Conservation (phyloP, 2,797 vertebrate species). For the Ctenochaetus hawaiiensis region DNA sequence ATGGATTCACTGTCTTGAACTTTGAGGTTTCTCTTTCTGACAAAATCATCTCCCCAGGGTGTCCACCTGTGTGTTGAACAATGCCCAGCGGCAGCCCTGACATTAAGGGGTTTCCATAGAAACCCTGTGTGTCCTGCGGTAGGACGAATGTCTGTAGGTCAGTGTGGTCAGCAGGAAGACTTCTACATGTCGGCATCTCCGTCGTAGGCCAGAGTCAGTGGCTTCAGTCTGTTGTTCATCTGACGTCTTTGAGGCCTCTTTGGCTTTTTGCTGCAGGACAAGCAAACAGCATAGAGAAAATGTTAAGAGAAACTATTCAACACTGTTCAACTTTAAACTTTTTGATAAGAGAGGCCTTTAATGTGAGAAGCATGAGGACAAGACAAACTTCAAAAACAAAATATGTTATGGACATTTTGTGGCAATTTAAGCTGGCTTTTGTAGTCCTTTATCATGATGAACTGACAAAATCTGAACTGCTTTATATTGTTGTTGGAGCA, state of each 20-base stretch:
- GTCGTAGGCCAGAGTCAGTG: constrained; percentile 97
- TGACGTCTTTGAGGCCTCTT: constrained; percentile 97
- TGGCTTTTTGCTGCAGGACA: constrained; percentile 93
- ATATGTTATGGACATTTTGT: no score
- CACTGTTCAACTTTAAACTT: not conserved
- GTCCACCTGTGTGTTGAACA: constrained; percentile 33
- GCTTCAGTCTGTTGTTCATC: constrained; percentile 97
- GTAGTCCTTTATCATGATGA: no score
- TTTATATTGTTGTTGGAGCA: not conserved
- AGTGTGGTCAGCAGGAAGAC: constrained; percentile 28
- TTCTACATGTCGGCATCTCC: constrained; percentile 97
- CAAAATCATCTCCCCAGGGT: constrained; percentile 42
- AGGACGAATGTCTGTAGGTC: constrained; percentile 41
- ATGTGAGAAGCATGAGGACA: no score
- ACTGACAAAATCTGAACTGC: not conserved
- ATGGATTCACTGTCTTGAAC: constrained; percentile 50
- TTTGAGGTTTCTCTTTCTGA: constrained; percentile 64
- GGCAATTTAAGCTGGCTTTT: no score
- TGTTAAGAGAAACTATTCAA: not conserved
- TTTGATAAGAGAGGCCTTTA: no score
- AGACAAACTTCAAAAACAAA: no score
- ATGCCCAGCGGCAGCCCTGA: constrained; percentile 39
- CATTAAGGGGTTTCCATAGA: constrained; percentile 39
- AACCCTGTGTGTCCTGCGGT: constrained; percentile 40
- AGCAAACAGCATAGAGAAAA: not conserved